phyloP scores from a whole-genome alignment of 1,140 invertebrate genomes.

The Diabrotica undecimpunctata region DNA sequence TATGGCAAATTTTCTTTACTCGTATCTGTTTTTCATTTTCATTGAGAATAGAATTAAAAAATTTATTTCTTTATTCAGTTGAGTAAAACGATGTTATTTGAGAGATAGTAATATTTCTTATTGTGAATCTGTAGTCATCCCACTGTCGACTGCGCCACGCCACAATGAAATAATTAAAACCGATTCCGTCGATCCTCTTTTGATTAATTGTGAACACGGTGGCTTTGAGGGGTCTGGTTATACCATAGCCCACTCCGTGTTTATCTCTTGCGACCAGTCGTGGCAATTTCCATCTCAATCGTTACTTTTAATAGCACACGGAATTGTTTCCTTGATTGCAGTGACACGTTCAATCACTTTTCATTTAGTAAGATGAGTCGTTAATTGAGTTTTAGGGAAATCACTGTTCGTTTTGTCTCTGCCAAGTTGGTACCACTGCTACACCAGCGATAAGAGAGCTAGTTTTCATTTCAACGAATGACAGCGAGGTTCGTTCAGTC shows the following conservation, averaged over 20 bases:
- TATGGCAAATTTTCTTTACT: no score
- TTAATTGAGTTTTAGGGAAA: slow-evolving; percentile 47
- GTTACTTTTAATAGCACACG: slow-evolving; percentile 45
- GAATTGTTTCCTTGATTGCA: slow-evolving; percentile 48
- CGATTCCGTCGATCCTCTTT: slow-evolving; percentile 46
- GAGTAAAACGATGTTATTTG: no score
- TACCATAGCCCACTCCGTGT: slow-evolving; percentile 32
- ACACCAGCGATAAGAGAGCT: slow-evolving; percentile 29
- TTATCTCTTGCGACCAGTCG: slow-evolving; percentile 44
- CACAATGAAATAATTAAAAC: slow-evolving; percentile 42
- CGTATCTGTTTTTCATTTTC: no score
- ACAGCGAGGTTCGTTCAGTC: neutral
- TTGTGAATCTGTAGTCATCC: no score
- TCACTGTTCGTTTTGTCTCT: slow-evolving; percentile 37
- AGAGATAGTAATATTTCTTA: no score
- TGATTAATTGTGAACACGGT: slow-evolving; percentile 46
- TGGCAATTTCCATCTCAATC: slow-evolving; percentile 48
- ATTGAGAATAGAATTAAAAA: no score
- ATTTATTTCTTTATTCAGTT: no score
- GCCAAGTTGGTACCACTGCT: slow-evolving; percentile 34
- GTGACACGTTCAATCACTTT: slow-evolving; percentile 47
- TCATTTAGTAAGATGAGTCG: slow-evolving; percentile 46
- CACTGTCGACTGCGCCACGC: no score
- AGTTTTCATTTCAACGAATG: slow-evolving; percentile 16
- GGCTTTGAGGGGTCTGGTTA: slow-evolving; percentile 24